Evolutionary conservation across 2,797 vertebrate species (phyloP).

Genomic region (Eulemur albifrons): DNA sequence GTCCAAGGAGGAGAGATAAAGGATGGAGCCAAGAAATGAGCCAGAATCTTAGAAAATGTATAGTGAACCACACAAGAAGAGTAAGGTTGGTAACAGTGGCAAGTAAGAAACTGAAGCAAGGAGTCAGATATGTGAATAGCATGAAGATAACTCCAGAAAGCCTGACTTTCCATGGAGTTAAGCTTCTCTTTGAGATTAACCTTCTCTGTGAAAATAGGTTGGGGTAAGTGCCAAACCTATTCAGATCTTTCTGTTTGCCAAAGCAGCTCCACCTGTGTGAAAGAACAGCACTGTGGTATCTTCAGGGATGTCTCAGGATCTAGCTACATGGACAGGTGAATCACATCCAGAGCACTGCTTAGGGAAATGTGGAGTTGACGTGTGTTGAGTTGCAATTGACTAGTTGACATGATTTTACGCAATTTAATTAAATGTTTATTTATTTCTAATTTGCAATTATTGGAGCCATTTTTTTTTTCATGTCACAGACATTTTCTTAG

Average conservation of each 20-base stretch:
- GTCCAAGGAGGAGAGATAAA: neutral
- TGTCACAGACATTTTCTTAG: neutral
- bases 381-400: neutral
- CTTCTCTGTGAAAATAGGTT: neutral
- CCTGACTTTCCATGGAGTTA: neutral
- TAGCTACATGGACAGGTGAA: neutral
- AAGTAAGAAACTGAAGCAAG: neutral
- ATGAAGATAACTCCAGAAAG: neutral
- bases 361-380: neutral
- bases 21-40: neutral
- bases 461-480: neutral
- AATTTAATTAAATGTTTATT: conserved; percentile 6
- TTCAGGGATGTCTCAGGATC: neutral
- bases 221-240: neutral
- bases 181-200: neutral
- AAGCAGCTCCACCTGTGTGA: neutral
- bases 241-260: neutral
- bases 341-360: neutral
- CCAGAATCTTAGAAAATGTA: neutral
- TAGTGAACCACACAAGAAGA: neutral
- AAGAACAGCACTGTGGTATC: neutral
- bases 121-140: neutral
- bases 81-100: neutral
- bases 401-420: neutral
- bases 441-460: conserved; percentile 33